These are phyloP conservation scores for Noturus placidus DNA, from an alignment of 2,113 vertebrate species.

Conservation along the genomic window DNA sequence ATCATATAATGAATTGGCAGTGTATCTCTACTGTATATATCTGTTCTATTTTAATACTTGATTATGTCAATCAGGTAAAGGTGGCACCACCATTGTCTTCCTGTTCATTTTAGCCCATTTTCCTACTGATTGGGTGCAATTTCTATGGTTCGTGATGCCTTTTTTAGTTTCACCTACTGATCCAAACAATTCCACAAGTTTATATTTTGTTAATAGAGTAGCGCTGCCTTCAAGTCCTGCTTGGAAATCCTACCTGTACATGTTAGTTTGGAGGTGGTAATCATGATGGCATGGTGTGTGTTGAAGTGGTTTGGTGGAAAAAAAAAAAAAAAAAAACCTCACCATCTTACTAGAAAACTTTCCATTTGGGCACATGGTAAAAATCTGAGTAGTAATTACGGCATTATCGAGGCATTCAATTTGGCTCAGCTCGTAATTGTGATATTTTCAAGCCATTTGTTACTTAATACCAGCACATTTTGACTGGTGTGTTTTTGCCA, in stretches of 20 bases:
- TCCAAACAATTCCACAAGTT: not conserved
- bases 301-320: not conserved
- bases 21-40: not conserved
- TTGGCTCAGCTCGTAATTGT: not conserved
- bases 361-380: not conserved
- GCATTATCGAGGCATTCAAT: not conserved
- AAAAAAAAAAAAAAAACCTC: not conserved
- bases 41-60: not conserved
- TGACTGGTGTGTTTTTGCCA: not conserved
- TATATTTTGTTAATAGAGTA: not conserved
- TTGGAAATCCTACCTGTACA: not conserved
- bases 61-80: not conserved
- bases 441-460: not conserved
- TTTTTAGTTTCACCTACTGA: not conserved
- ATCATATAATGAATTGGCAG: not conserved
- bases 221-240: not conserved
- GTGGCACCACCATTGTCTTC: not conserved
- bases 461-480: not conserved
- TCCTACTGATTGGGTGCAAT: not conserved
- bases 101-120: not conserved
- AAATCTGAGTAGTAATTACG: not conserved
- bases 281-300: not conserved
- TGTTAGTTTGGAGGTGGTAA: not conserved
- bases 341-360: not conserved
- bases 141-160: not conserved